Evolutionary conservation across 2,797 vertebrate species (phyloP).

Genomic region (Crocidura indochinensis): DNA sequence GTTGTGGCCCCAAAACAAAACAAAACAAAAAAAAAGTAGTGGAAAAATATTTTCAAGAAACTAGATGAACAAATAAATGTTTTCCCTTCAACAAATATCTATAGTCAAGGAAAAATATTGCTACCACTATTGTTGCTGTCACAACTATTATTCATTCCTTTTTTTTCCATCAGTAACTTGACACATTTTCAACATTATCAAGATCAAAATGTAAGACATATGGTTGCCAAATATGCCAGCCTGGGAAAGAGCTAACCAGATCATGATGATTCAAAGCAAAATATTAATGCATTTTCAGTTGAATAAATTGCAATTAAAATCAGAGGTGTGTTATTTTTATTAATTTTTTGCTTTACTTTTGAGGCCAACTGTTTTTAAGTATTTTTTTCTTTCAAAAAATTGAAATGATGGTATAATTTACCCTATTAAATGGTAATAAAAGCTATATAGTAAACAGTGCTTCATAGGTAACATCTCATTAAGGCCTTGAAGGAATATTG

Average conservation of each 20-base stretch:
- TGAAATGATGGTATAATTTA: neutral
- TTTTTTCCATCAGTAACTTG: slow-evolving; percentile 59
- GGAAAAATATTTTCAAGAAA: slow-evolving; percentile 48
- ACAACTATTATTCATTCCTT: slow-evolving; percentile 12
- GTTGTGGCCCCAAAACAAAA: too few relatives aligned
- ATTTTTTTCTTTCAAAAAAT: slow-evolving; percentile 66
- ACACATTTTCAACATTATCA: neutral
- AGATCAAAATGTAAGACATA: neutral
- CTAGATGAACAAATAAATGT: slow-evolving; percentile 33
- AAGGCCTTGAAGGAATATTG: slow-evolving; percentile 42
- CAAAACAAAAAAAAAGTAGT: too few relatives aligned
- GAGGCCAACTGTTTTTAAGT: slow-evolving; percentile 54
- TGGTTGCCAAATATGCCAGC: slow-evolving; percentile 45
- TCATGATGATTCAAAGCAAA: slow-evolving; percentile 59
- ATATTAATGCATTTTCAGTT: slow-evolving; percentile 62
- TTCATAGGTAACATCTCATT: neutral
- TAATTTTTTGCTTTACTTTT: slow-evolving; percentile 71
- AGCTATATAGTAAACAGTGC: neutral
- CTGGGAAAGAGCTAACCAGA: slow-evolving; percentile 67
- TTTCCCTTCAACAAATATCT: slow-evolving; percentile 66
- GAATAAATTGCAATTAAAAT: slow-evolving; percentile 63
- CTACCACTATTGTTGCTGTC: neutral
- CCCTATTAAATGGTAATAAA: slow-evolving; percentile 42
- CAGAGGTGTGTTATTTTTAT: slow-evolving; percentile 61
- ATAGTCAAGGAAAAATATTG: slow-evolving; percentile 40